Evolutionary conservation across 2,888 invertebrate species (phyloP), one percentile per base, ranked within the genome.

Genomic region (Pseudoips prasinana): DNA sequence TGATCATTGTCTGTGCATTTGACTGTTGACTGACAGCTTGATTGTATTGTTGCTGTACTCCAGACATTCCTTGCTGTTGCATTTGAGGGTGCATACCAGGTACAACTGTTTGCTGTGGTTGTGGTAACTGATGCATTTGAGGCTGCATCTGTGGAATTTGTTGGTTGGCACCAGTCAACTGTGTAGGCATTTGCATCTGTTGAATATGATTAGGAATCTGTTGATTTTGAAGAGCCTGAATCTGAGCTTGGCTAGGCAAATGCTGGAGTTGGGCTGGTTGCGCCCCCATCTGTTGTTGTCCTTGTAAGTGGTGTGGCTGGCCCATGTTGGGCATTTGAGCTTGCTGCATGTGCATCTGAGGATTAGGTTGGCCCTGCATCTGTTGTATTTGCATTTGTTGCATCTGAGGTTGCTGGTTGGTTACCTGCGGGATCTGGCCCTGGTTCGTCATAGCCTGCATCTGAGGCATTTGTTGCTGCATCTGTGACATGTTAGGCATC

Each of bases 141-240:
- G 87, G 70, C 57, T 90, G 90, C 80, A 89, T 85, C 54, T 88
- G 89, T 39, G 88, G 80, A 48, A 90, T 85, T 53, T 90, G 88
- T 64, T 80, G 89, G 59, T 76, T 88, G 47, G 73, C 72, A 40
- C 73, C 86, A 64, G 74, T 69, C 29, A 89, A 51, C 46, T 88
- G 89, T 22, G 78, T 57, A 29, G 86, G 81, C 73, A 90, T 83
- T 58, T 89, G 89, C 78, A 89, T 88, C 49, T 89, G 86, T 49
- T 89, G 90, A 68, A 89, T 90, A 48, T 90, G 90, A 57, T 90
- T 86, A 56, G 83, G 87, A 43, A 91, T 83, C 60, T 90, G 91
- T 58, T 90, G 91, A 42, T 81, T 86, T 51, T 90, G 89, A 45
- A 90, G 61, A 17, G 89, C 87, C 55, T 89, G 90, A 33, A 90